Evolutionary conservation across 2,888 invertebrate genomes (phyloP), one percentile per base, ranked within the genome.

Genomic region (Patella ulyssiponensis): DNA sequence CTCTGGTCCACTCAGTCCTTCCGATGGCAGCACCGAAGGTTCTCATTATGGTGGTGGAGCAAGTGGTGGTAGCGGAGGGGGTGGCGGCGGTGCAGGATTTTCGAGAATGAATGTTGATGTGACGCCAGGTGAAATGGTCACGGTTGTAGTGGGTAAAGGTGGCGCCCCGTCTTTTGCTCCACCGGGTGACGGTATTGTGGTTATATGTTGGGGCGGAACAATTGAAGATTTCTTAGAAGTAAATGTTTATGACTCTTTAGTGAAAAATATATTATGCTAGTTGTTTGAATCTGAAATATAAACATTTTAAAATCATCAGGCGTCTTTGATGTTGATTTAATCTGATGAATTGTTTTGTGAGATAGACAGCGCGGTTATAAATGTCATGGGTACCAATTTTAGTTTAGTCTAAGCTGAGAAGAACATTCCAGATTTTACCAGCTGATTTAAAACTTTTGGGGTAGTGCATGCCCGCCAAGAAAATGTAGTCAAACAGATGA

Each of bases 31-130:
- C 3, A 64, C 33, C 20, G 54, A 71, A 1, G 83, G 81, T n/a
- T 81, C 81, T 33, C 53, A 77, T 20, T 81, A 74, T 69, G 83
- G 83, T 1, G 83, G 83, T 1, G 82, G 82, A 11, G 82, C 80
- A 15, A 78, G 80, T 2, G 81, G 81, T 14, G 69, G 71, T 52
- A 77, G 75, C 33, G 81, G 79, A 17, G 81, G 80, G 1, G 79
- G 82, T 1, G 82, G 82, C 14, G 83, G 83, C 11, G 83, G 83
- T 1, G 83, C 80, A 27, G 81, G 81, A 1, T 81, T 74, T 73
- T 82, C 82, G n/a, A 75, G 79, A 14, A 74, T 69, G 14, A 54
- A 51, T 12, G 71, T 82, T 69, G 76, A 78, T 17, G 77, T 82
- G 71, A 70, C 76, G 4, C 76, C 81, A 54, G 64, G 76, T 58